phyloP scores from a whole-genome alignment of 2,888 invertebrate genomes.

The Brenthis ino region DNA sequence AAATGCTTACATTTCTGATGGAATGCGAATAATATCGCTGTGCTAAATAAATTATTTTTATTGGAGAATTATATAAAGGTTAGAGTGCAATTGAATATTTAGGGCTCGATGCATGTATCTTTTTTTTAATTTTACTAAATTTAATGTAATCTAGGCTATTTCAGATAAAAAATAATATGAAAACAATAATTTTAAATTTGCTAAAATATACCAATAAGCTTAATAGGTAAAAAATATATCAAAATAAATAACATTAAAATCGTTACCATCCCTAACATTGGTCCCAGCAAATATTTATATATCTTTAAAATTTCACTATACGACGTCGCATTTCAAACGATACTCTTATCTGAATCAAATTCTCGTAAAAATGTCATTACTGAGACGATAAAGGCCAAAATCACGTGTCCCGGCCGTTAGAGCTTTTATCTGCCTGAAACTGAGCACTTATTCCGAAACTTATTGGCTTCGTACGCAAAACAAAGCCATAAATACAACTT shows the following conservation, averaged over 20 bases:
- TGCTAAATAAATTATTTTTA: neutral
- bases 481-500: slow-evolving; percentile 45
- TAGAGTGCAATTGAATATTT: no score
- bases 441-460: slow-evolving; percentile 46
- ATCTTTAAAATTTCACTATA: slow-evolving; percentile 36
- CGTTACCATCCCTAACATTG: neutral
- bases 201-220: no score
- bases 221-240: no score
- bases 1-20: slow-evolving; percentile 27
- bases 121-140: no score
- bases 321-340: slow-evolving; percentile 43
- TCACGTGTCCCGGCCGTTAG: slow-evolving; percentile 44
- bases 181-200: no score
- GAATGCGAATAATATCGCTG: neutral
- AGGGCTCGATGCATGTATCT: no score
- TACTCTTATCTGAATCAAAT: slow-evolving; percentile 46
- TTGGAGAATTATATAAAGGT: no score
- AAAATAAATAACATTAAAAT: neutral
- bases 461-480: slow-evolving; percentile 49
- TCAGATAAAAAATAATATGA: no score
- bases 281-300: slow-evolving; percentile 4
- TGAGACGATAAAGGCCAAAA: slow-evolving; percentile 45
- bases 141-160: no score
- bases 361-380: slow-evolving; percentile 46
- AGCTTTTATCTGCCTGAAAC: slow-evolving; percentile 46